A percentile compares a stretch with the other conserved stretches of the same genome.
Conservation (phyloP, 2,797 vertebrate species). For the Fistularia commersonii region DNA sequence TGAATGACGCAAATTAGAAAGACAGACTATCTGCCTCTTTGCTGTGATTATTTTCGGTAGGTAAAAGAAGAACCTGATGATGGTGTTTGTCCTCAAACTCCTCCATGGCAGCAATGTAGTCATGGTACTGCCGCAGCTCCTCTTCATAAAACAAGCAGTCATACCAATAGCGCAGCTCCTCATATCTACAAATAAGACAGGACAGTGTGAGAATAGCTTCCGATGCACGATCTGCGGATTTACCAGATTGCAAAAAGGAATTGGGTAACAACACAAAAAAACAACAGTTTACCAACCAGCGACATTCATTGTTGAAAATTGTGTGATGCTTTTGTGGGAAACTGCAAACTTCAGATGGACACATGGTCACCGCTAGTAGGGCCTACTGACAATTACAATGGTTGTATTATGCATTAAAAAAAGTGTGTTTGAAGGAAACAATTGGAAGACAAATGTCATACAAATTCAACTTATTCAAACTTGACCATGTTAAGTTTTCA, state of each 20-base stretch:
- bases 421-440: no score
- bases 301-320: no score
- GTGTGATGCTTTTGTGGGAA: no score
- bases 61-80: conserved; percentile 45
- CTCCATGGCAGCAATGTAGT: conserved; percentile 66
- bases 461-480: no score
- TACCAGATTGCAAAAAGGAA: no score
- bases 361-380: no score
- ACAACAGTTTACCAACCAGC: no score
- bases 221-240: not conserved
- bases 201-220: not conserved
- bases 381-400: no score
- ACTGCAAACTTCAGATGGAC: no score
- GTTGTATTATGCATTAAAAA: no score
- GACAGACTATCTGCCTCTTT: not conserved
- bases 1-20: conserved; percentile 1
- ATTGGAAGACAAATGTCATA: no score
- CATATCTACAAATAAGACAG: conserved; percentile 67
- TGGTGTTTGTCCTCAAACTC: conserved; percentile 53
- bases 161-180: conserved; percentile 80
- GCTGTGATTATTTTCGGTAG: not conserved
- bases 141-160: conserved; percentile 77
- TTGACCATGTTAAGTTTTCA: no score
- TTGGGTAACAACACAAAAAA: not conserved
- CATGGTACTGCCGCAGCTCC: conserved; percentile 70